These are phyloP conservation scores for Lagenorhynchus albirostris DNA, from an alignment of 2,113 vertebrate species.

Conservation along the genomic window DNA sequence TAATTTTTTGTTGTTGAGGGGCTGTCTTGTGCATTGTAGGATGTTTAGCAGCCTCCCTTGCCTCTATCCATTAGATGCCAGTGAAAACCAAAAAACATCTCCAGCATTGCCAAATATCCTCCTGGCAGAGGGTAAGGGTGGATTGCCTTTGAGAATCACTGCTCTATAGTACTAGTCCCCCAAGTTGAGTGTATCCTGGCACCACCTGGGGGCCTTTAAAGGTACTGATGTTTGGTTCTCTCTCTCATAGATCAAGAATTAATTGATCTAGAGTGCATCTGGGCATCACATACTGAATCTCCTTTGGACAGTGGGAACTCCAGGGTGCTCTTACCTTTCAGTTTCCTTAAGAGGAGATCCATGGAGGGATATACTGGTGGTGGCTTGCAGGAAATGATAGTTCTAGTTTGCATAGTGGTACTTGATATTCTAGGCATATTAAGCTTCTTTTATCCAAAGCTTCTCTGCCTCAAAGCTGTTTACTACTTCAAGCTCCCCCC, in stretches of 20 bases:
- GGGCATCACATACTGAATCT: neutral
- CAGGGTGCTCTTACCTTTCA: neutral
- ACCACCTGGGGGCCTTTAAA: neutral
- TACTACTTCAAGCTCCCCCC: neutral
- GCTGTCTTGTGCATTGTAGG: fast-evolving
- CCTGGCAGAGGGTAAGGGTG: fast-evolving
- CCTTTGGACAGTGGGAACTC: neutral
- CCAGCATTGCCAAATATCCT: neutral
- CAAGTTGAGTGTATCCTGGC: fast-evolving
- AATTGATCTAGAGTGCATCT: neutral
- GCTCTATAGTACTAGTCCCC: neutral
- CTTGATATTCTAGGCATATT: neutral
- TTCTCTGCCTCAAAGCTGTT: neutral
- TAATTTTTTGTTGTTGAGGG: neutral
- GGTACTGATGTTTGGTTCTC: neutral
- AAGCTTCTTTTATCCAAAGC: neutral
- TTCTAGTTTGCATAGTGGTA: neutral
- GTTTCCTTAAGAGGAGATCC: neutral
- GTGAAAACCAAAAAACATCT: neutral
- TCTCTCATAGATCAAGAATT: neutral
- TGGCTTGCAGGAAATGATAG: neutral
- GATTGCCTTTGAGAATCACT: neutral
- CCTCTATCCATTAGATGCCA: fast-evolving
- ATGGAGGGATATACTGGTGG: neutral
- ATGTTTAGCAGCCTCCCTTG: neutral